These are phyloP conservation scores for Oligia strigilis DNA, from an alignment of 2,888 invertebrate genomes.

Conservation along the genomic window DNA sequence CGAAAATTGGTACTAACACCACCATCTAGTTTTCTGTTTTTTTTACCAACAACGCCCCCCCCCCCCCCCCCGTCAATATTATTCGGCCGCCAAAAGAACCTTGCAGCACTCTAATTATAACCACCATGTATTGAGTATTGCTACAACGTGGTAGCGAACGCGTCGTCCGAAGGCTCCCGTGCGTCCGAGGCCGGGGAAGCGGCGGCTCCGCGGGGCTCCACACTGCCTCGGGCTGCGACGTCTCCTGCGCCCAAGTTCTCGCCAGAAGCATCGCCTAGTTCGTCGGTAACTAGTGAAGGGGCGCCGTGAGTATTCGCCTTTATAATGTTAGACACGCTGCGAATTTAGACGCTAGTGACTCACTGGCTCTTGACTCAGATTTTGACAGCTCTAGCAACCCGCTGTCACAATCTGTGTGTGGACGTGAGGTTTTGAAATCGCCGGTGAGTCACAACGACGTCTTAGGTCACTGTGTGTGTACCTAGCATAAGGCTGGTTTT, in stretches of 20 bases:
- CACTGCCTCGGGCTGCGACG: conserved; percentile 84
- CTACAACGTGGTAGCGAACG: conserved; percentile 89
- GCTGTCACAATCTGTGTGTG: not conserved
- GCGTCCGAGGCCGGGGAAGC: conserved; percentile 89
- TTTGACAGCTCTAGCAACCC: not conserved
- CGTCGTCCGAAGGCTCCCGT: conserved; percentile 89
- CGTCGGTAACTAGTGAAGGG: conserved; percentile 96
- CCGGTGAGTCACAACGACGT: not conserved
- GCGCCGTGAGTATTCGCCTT: conserved; percentile 89
- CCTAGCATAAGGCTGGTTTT: not conserved
- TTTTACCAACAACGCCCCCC: not conserved
- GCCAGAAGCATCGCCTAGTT: conserved; percentile 96
- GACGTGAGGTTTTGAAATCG: not conserved
- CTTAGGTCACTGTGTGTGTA: not conserved
- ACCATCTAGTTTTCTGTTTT: not conserved
- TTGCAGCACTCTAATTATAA: not conserved
- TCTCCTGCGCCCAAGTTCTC: conserved; percentile 92
- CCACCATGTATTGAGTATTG: conserved; percentile 82
- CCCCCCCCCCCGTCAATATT: not conserved
- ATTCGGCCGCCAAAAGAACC: not conserved
- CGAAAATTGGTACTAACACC: not conserved
- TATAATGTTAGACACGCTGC: not conserved
- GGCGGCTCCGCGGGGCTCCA: conserved; percentile 84
- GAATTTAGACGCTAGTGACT: not conserved
- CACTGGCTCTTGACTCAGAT: not conserved